These are phyloP conservation scores for Potamilus streckersoni DNA, from an alignment of 1,140 invertebrate genomes.

Conservation along the genomic window DNA sequence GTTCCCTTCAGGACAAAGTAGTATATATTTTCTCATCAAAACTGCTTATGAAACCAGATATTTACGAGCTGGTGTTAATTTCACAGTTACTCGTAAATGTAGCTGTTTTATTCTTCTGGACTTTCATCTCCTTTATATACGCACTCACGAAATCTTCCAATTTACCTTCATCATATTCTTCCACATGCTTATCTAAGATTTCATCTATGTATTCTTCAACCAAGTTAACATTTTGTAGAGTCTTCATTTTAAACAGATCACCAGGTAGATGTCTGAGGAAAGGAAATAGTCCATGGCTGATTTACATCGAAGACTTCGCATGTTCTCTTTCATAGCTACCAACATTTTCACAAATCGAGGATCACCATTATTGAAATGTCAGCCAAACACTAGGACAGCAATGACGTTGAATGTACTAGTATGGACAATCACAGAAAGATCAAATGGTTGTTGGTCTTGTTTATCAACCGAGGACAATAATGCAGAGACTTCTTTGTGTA, in stretches of 20 bases:
- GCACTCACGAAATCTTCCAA: slow-evolving; percentile 33
- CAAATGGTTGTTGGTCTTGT: slow-evolving; percentile 13
- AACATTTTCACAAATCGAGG: neutral
- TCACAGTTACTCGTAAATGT: too few species aligned
- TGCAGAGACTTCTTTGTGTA: slow-evolving; percentile 16
- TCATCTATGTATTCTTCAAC: slow-evolving; percentile 2
- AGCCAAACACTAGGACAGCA: slow-evolving; percentile 8
- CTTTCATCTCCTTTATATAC: slow-evolving; percentile 38
- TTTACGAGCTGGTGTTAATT: too few species aligned
- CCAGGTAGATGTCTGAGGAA: slow-evolving; percentile 18
- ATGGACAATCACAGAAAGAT: slow-evolving; percentile 9
- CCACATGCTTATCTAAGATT: slow-evolving; percentile 20
- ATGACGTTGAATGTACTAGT: slow-evolving; percentile 18
- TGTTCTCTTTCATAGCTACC: neutral
- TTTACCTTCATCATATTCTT: slow-evolving; percentile 30
- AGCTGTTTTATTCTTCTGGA: too few species aligned
- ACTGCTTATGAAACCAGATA: too few species aligned
- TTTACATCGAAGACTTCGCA: neutral
- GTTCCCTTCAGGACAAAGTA: too few species aligned
- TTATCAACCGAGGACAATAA: slow-evolving; percentile 5
- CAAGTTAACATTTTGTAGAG: slow-evolving; percentile 11
- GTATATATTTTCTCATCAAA: too few species aligned
- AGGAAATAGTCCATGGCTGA: slow-evolving; percentile 21
- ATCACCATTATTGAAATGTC: slow-evolving; percentile 23
- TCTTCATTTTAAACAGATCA: slow-evolving; percentile 10